Base-by-base conservation (phyloP, 2,888 invertebrate species). In the Meteorus cinctellus region DNA sequence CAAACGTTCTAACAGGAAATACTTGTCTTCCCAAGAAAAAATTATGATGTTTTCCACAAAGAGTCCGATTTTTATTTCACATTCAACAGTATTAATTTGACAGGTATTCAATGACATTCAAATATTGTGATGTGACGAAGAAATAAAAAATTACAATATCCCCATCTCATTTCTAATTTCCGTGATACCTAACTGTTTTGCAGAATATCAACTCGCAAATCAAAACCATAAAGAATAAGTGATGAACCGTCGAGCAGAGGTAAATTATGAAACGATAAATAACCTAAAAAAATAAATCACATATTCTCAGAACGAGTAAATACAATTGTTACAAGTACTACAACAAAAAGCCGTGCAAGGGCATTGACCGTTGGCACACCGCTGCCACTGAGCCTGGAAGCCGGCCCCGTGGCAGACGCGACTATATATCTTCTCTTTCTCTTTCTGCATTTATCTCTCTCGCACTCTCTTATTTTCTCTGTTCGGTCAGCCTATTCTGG, bases 301-400 rank as follows among this genome's bases (percentile, higher is more conserved):
- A 41, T 12, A 41, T 41, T 73, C 63, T 74, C 59, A 63, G 75
- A 77, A 80, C 74, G 73, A 74, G 72, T 66, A 75, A 51, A 55
- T 41, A 55, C 55, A 55, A 55, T 55, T 55, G 55, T 55, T 55
- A 70, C 68, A 60, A 69, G 75, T 77, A 77, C 72, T 74, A 80
- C 75, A 81, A 48, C 19, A 55, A 55, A 81, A 79, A 81, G 80
- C 77, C 76, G 79, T 6, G 55, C 73, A 80, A 78, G 82, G 82
- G 84, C 81, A 78, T 78, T 81, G 83, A 82, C 82, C 82, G 82
- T 67, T 78, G 77, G 77, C 75, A 72, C 69, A 77, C 73, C 71
- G 72, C 70, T 71, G 70, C 69, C 45, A 69, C 16, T 75, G 62
- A 36, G 62, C 65, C 63, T 69, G 69, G 29, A 41, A 16, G 55